These are phyloP conservation scores for Taxidea taxus DNA, from an alignment of 2,113 vertebrate genomes.

Conservation along the genomic window DNA sequence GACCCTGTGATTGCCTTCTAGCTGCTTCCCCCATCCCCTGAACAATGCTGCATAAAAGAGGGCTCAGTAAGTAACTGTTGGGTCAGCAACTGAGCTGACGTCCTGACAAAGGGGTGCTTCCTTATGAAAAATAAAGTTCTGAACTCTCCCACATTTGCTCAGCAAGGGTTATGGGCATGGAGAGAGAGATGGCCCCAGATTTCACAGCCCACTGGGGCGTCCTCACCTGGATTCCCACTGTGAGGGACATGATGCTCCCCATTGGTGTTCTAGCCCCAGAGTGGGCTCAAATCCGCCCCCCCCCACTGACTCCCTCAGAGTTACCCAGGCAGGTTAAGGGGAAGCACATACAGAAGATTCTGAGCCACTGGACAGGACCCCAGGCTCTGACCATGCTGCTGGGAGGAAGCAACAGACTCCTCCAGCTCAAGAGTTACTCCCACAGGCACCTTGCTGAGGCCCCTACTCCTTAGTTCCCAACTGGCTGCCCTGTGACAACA, in stretches of 20 bases:
- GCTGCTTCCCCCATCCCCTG: not conserved
- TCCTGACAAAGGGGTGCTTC: not conserved
- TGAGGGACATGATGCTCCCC: not conserved
- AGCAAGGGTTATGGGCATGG: not conserved
- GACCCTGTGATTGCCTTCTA: not conserved
- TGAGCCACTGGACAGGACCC: not conserved
- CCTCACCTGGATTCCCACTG: not conserved
- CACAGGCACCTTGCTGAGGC: not conserved
- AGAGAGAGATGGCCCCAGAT: not conserved
- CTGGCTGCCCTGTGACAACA: not conserved
- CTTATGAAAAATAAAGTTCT: not conserved
- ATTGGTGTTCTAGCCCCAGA: not conserved
- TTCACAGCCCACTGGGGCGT: not conserved
- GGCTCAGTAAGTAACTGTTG: not conserved
- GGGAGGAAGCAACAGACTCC: not conserved
- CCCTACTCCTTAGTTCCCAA: not conserved
- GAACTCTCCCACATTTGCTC: not conserved
- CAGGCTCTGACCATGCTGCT: not conserved
- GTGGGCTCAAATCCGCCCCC: not conserved
- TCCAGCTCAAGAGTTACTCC: not conserved
- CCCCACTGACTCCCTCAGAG: not conserved
- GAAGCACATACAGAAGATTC: not conserved
- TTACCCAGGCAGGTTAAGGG: not conserved
- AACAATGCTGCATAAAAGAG: not conserved
- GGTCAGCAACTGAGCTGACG: not conserved